A percentile compares a stretch with the other conserved stretches of the same genome.
Conservation (phyloP, 2,113 vertebrate genomes). For the Neolamprologus fasciatus region DNA sequence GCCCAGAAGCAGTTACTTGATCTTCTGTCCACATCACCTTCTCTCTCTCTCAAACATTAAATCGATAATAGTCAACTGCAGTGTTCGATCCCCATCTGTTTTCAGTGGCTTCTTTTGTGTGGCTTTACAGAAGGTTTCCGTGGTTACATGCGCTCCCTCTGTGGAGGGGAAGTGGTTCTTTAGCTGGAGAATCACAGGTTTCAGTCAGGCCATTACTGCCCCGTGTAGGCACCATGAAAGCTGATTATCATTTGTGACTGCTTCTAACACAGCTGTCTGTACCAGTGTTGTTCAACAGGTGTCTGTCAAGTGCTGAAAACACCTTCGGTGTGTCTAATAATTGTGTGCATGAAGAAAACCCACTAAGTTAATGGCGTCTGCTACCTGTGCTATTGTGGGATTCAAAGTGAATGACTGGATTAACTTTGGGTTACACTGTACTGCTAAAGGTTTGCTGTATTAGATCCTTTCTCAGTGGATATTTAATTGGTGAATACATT, state of each 20-base stretch:
- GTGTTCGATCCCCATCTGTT: slow-evolving; percentile 23
- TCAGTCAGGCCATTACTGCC: not conserved
- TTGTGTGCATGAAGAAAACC: not conserved
- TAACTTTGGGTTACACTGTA: not conserved
- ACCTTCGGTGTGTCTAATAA: not conserved
- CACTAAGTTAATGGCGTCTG: not conserved
- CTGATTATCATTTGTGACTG: not conserved
- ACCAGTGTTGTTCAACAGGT: not conserved
- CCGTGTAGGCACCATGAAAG: not conserved
- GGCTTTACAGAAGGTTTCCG: slow-evolving; percentile 40
- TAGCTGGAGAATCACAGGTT: slow-evolving; percentile 13
- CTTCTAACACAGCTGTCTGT: not conserved
- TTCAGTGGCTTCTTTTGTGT: slow-evolving; percentile 11
- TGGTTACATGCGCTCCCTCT: slow-evolving; percentile 31
- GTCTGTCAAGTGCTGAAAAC: not conserved
- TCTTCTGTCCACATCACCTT: not conserved
- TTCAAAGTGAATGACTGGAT: not conserved
- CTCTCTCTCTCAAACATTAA: not conserved
- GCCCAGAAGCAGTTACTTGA: not conserved
- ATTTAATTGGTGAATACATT: not conserved
- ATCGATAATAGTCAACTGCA: slow-evolving; percentile 37
- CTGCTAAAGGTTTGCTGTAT: not conserved
- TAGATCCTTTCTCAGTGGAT: not conserved
- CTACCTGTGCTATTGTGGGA: not conserved
- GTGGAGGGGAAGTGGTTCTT: not conserved